phyloP scores from a whole-genome alignment of 2,888 invertebrate genomes.

The Ptilodon capucinus region DNA sequence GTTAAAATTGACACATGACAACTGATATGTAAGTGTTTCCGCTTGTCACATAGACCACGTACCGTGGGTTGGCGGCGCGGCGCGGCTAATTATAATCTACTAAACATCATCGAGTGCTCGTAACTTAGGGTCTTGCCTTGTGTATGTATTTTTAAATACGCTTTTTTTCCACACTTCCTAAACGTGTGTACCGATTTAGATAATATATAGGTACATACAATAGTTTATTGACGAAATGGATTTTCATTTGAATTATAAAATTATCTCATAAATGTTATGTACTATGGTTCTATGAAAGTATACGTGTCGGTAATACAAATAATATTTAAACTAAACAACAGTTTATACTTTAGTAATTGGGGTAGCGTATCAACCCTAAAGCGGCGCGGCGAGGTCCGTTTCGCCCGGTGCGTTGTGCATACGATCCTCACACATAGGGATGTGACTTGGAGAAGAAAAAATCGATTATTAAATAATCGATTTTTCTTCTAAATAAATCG shows the following conservation, averaged over 20 bases:
- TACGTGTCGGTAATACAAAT: not conserved
- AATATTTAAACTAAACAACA: too few species aligned
- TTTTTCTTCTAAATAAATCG: too few species aligned
- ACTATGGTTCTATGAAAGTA: not conserved
- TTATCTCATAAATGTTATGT: too few species aligned
- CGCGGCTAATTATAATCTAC: slow-evolving; percentile 80
- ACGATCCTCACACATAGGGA: slow-evolving; percentile 32
- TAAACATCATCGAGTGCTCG: slow-evolving; percentile 78
- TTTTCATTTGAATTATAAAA: not conserved
- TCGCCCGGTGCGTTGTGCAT: slow-evolving; percentile 31
- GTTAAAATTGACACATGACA: slow-evolving; percentile 2
- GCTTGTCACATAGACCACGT: slow-evolving; percentile 40
- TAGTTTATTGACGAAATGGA: not conserved
- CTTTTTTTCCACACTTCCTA: slow-evolving; percentile 60
- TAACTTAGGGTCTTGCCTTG: slow-evolving; percentile 73
- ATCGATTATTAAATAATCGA: too few species aligned
- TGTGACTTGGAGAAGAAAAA: too few species aligned
- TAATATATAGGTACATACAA: slow-evolving; percentile 17
- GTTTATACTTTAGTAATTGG: too few species aligned
- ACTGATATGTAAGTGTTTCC: slow-evolving; percentile 10
- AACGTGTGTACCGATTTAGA: slow-evolving; percentile 44
- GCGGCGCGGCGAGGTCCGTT: slow-evolving; percentile 19
- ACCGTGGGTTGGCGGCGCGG: slow-evolving; percentile 61
- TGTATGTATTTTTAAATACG: slow-evolving; percentile 68
- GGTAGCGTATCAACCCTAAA: slow-evolving; percentile 25